These are phyloP conservation scores for Cephus rjabovi DNA, from an alignment of 2,888 invertebrate species.

Conservation along the genomic window DNA sequence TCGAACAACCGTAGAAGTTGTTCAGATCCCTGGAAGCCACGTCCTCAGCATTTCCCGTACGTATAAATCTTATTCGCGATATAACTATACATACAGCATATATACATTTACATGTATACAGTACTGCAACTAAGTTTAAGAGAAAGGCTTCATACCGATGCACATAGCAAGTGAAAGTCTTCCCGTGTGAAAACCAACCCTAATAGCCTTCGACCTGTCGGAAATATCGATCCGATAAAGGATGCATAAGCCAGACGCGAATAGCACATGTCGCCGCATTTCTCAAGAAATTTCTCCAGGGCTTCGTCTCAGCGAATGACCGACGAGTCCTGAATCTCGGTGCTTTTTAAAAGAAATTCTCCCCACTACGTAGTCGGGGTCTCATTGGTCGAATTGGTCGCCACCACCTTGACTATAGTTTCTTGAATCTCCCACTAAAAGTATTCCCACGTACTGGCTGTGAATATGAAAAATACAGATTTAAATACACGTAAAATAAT, in stretches of 20 bases:
- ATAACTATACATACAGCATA: not conserved
- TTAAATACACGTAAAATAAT: not conserved
- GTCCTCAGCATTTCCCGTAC: not conserved
- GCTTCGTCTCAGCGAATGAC: not conserved
- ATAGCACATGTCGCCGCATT: not conserved
- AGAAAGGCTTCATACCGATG: not conserved
- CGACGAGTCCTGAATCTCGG: not conserved
- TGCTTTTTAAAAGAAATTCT: slow-evolving; percentile 7
- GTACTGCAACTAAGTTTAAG: not conserved
- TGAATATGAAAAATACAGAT: not conserved
- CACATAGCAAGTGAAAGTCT: not conserved
- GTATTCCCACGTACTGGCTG: not conserved
- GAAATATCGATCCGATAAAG: not conserved
- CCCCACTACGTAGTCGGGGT: not conserved
- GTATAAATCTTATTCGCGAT: not conserved
- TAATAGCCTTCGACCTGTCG: not conserved
- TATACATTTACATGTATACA: not conserved
- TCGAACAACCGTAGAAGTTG: not conserved
- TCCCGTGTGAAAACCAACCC: not conserved
- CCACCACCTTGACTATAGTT: not conserved
- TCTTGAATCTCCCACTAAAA: not conserved
- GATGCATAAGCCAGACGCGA: not conserved
- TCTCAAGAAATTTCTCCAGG: not conserved
- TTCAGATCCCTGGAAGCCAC: not conserved
- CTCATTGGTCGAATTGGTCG: not conserved